Evolutionary conservation across 2,113 vertebrate genomes (phyloP), one percentile per base, ranked within the genome.

Genomic region (Seriola aureovittata): DNA sequence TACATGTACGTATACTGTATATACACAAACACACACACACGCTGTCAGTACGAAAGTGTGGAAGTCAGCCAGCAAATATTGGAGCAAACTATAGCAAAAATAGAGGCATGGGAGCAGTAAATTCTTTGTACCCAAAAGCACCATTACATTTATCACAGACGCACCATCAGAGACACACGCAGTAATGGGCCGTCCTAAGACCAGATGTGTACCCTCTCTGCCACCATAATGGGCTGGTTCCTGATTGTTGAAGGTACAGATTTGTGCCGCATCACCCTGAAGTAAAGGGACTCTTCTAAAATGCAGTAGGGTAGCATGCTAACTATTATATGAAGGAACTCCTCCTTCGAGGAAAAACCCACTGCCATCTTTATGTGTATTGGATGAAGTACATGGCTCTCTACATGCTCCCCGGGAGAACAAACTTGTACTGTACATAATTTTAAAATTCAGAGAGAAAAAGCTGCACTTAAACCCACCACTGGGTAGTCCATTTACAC

Each of bases 391-490:
- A n/a, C 29, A 29, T 10, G 46, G 34, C 32, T 68, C 29, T 69
- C 54, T 63, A 21, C 58, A 42, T 59, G 75, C 72, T 64, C 48
- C 42, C 34, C 14, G 62, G 64, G 60, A 69, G 71, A 63, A 60
- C 48, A 62, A 38, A 38, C 64, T 64, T 75, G 40, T 46, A 36
- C 58, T 73, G 42, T 74, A 74, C 81, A 68, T 71, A 10, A 60
- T 74, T 85, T 89, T 64, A 81, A 65, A 76, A 85, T 87, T 78
- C 65, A 66, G 54, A 63, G 25, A 21, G 66, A 65, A 78, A 67
- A 80, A 29, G 55, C 67, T 85, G 85, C 82, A 89, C 85, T 89
- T 86, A 82, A 87, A 81, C 19, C 63, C 63, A 81, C 70, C 66
- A 46, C 13, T 75, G 83, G 64, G 78, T 36, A 75, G 71, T 86